Conservation (phyloP, 2,888 invertebrate genomes). For the Arctia plantaginis region DNA sequence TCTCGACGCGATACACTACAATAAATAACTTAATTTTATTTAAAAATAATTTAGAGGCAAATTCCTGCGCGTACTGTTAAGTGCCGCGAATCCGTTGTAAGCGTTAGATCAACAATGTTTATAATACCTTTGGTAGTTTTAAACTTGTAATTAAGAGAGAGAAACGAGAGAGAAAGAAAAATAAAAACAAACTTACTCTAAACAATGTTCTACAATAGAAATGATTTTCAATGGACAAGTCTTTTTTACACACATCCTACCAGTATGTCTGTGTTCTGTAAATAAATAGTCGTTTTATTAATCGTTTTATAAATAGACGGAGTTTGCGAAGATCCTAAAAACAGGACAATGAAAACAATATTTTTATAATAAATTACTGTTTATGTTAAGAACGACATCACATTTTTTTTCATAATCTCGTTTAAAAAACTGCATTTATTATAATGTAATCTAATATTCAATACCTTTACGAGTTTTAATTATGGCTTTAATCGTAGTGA, state of each 20-base stretch:
- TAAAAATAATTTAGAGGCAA: constrained; percentile 9
- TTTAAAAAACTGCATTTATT: too few relatives aligned
- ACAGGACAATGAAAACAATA: not conserved
- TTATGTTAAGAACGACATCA: too few relatives aligned
- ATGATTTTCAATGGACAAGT: not conserved
- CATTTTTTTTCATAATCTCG: too few relatives aligned
- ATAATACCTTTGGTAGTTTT: not conserved
- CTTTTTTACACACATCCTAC: not conserved
- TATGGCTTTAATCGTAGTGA: not conserved
- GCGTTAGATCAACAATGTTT: not conserved
- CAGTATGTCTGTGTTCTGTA: not conserved
- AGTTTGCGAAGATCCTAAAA: too few relatives aligned
- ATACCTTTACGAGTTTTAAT: too few relatives aligned
- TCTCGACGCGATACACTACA: constrained; percentile 22
- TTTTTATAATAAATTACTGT: not conserved
- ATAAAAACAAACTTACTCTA: not conserved
- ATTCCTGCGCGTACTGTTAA: not conserved
- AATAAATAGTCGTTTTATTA: not conserved
- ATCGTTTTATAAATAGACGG: too few relatives aligned
- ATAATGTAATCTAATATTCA: too few relatives aligned
- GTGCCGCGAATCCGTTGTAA: not conserved
- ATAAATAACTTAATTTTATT: constrained; percentile 3
- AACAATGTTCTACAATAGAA: not conserved
- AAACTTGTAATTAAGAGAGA: not conserved
- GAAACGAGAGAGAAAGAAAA: not conserved